Percentiles rank a stretch among this genome's conserved stretches.
phyloP scores from a whole-genome alignment of 64 coral and sea anemone genomes.

The Montipora capricornis region DNA sequence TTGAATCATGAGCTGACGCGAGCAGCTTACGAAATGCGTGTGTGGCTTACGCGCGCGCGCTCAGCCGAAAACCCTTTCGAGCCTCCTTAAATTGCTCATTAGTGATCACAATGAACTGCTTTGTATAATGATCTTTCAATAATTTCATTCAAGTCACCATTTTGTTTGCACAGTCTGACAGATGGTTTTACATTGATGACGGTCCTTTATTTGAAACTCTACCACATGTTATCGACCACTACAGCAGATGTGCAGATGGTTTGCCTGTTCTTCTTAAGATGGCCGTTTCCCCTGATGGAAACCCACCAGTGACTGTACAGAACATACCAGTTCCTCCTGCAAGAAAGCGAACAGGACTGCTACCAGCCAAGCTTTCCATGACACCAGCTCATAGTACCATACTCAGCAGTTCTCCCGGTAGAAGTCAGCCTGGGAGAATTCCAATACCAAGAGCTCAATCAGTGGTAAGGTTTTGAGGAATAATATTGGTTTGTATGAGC shows the following conservation, averaged over 20 bases:
- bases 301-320: constrained; percentile 58
- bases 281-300: constrained; percentile 83
- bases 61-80: too few species aligned
- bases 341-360: constrained; percentile 16
- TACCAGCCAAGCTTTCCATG: constrained; percentile 13
- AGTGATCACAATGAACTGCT: too few species aligned
- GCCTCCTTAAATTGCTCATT: too few species aligned
- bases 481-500: background rate
- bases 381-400: constrained; percentile 2
- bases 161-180: constrained; percentile 71
- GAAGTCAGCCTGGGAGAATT: background rate
- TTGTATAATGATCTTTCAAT: background rate
- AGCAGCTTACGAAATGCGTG: too few species aligned
- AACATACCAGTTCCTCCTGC: constrained; percentile 13
- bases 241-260: constrained; percentile 95
- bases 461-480: background rate
- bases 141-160: background rate
- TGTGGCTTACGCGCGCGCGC: too few species aligned
- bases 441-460: constrained; percentile 3
- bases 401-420: background rate
- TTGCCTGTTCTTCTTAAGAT: constrained; percentile 86
- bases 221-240: constrained; percentile 96
- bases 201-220: constrained; percentile 98
- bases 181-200: constrained; percentile 99
- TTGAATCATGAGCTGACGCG: too few species aligned